Conservation (phyloP, 2,888 invertebrate species). For the Eledone cirrhosa region DNA sequence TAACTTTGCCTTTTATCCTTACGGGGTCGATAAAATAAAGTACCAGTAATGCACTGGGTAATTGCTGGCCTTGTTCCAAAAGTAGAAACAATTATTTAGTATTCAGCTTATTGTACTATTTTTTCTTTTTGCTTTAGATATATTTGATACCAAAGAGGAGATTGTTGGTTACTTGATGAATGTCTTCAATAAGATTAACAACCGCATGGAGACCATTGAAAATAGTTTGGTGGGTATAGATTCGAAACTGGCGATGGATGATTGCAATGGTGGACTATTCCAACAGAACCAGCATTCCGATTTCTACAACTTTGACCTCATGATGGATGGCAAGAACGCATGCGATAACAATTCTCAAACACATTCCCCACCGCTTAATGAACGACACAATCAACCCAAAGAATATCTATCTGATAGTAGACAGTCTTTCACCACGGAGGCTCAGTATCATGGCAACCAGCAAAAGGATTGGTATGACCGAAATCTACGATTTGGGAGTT, state of each 20-base stretch:
- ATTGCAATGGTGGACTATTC: neutral
- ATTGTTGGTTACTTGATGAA: conserved; percentile 38
- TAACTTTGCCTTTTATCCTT: too few relatives aligned
- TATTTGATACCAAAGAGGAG: conserved; percentile 42
- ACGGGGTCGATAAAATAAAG: too few relatives aligned
- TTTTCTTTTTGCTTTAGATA: conserved; percentile 33
- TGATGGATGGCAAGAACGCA: neutral
- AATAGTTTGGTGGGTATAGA: conserved; percentile 29
- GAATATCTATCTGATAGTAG: neutral
- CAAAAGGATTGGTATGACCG: conserved; percentile 3
- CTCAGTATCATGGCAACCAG: neutral
- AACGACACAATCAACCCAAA: neutral
- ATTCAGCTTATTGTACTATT: neutral
- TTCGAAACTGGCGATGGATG: neutral
- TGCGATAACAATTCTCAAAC: neutral
- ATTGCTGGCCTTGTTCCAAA: too few relatives aligned
- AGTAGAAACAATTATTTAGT: too few relatives aligned
- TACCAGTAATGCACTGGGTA: too few relatives aligned
- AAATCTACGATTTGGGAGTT: neutral
- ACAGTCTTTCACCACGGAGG: conserved; percentile 22
- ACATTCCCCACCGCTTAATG: neutral
- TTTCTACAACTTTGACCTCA: conserved; percentile 32
- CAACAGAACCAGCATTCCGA: conserved; percentile 27
- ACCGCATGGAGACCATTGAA: conserved; percentile 38
- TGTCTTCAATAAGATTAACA: conserved; percentile 35